These are phyloP conservation scores for Parnassius glacialis DNA, from an alignment of 2,888 invertebrate genomes.

Conservation along the genomic window DNA sequence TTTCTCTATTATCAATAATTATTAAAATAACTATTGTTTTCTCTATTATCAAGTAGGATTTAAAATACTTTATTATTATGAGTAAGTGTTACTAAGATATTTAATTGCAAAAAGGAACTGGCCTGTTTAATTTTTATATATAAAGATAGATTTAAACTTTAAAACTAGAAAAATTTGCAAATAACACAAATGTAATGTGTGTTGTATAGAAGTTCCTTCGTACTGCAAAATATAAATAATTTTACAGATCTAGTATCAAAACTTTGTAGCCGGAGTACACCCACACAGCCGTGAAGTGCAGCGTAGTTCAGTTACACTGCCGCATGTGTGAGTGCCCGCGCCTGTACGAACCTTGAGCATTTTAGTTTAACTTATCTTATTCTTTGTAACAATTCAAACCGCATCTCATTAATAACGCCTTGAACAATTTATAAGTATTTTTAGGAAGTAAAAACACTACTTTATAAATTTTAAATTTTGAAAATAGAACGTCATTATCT, in stretches of 20 bases:
- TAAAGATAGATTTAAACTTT: too few relatives aligned
- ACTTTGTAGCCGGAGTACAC: conserved; percentile 43
- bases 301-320: conserved; percentile 48
- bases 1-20: too few relatives aligned
- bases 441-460: conserved; percentile 24
- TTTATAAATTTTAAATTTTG: conserved; percentile 34
- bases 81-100: too few relatives aligned
- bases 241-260: conserved; percentile 26
- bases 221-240: neutral
- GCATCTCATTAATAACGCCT: conserved; percentile 43
- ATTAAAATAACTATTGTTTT: too few relatives aligned
- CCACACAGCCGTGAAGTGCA: conserved; percentile 65
- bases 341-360: conserved; percentile 71
- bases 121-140: too few relatives aligned
- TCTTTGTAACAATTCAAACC: conserved; percentile 54
- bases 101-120: too few relatives aligned
- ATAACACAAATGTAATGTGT: too few relatives aligned
- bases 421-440: conserved; percentile 31
- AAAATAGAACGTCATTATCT: conserved; percentile 42
- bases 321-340: conserved; percentile 61
- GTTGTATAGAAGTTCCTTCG: too few relatives aligned
- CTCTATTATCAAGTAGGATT: too few relatives aligned
- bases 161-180: too few relatives aligned
- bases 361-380: conserved; percentile 69
- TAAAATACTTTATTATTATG: too few relatives aligned